Base-by-base conservation (phyloP, 64 coral and sea anemone species). In the Anthopleura sola region DNA sequence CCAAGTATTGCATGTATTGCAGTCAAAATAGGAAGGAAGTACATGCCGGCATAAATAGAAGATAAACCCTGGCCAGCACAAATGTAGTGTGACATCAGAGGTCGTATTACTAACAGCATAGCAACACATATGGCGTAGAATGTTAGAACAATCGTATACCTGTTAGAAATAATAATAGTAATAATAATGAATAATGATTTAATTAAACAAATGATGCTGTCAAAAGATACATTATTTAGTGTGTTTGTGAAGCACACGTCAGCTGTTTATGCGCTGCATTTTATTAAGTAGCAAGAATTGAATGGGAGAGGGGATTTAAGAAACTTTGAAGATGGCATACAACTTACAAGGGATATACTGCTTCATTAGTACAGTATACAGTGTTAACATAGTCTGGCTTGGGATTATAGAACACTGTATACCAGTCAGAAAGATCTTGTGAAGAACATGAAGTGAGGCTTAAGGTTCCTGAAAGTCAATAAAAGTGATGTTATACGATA, bases 331-430 rank as follows among this genome's bases (percentile, higher is more conserved):
- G 8, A 34, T 71, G 3, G 6, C 1, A 5, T 36, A 66, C 26
- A 12, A 94, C 97, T 92, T 90, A 99, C 97, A 94, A 49, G 44
- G 97, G 97, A 82, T 99, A 99, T 37, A 99, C 97, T 90, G 90
- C 97, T 51, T 99, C 97, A 49, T 99, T 93, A 68, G 97, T 99
- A 37, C 97, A 99, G 14, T 94, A 87, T 3, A 99, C 48, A 23
- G 80, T 89, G 44, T 94, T 94, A 23, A 94, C 89, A 32, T 99
- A 91, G 60, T 98, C 92, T 69, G 96, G 96, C 68, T 98, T 99
- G 17, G 97, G 97, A 64, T 99, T 99, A 23, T 94, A 99, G 78
- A 99, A 99, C 50, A 99, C 86, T 23, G 97, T 99, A 49, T 99
- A 99, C 97, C 97, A 99, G 47, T 99, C 97, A 48, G 97, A 83